Percentiles rank a stretch among this genome's conserved stretches.
Evolutionary conservation across 2,888 invertebrate genomes (phyloP).

Genomic region (Abrostola triplasia): DNA sequence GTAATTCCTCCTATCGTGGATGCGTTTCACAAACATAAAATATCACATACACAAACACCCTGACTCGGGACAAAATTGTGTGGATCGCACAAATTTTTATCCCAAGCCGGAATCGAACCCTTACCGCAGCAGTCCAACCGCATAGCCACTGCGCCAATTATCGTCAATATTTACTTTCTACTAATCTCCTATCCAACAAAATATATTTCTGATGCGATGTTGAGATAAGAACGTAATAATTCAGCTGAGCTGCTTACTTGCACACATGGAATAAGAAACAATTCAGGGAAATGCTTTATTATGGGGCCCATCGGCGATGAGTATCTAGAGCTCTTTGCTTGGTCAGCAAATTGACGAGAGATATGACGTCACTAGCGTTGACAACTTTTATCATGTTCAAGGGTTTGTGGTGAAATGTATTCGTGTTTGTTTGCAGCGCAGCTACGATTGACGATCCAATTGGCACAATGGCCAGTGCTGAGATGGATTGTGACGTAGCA

Average conservation of each 20-base stretch:
- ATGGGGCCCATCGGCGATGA: conserved; percentile 26
- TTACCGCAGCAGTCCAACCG: no score
- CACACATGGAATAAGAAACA: conserved; percentile 24
- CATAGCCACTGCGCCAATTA: no score
- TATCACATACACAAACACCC: no score
- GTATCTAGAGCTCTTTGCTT: conserved; percentile 19
- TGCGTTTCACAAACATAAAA: no score
- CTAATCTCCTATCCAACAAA: neutral
- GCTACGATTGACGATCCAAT: neutral
- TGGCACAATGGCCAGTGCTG: neutral
- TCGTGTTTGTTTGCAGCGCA: conserved; percentile 1
- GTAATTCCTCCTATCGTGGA: no score
- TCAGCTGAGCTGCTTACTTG: conserved; percentile 13
- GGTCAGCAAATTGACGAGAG: conserved; percentile 36
- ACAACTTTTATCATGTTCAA: conserved; percentile 3
- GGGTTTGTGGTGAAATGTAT: neutral
- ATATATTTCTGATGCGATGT: conserved; percentile 18
- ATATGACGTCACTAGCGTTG: conserved; percentile 16
- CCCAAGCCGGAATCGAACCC: no score
- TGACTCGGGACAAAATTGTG: no score
- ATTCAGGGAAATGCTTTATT: conserved; percentile 40
- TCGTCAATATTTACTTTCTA: conserved; percentile 1
- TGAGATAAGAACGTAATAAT: conserved; percentile 19
- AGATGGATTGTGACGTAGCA: neutral
- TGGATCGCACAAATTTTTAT: no score